Evolutionary conservation across 2,888 invertebrate species (phyloP).

Genomic region (Geophilus truncorum): DNA sequence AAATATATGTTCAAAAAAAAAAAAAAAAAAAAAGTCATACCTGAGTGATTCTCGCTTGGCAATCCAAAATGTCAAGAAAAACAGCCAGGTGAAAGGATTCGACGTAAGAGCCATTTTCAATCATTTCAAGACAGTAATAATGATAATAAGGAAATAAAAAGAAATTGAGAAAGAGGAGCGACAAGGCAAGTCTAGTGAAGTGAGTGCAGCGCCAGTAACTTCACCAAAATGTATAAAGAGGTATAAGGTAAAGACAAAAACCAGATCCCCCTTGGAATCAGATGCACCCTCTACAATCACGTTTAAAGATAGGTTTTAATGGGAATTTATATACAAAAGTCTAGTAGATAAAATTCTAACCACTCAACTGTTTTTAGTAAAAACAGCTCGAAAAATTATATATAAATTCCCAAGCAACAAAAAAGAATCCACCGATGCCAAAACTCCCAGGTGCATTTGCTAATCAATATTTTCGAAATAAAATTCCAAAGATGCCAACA

Average conservation of each 20-base stretch:
- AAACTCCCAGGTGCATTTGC: neutral
- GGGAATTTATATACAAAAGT: neutral
- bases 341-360: neutral
- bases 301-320: neutral
- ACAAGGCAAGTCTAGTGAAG: neutral
- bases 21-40: constrained; percentile 51
- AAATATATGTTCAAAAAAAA: constrained; percentile 23
- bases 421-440: neutral
- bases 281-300: neutral
- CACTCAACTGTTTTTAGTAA: no score
- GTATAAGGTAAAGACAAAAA: constrained; percentile 10
- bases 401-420: neutral
- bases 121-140: neutral
- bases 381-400: neutral
- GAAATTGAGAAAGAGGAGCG: neutral
- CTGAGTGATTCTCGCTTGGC: constrained; percentile 76
- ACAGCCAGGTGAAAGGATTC: constrained; percentile 61
- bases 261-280: neutral
- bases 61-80: constrained; percentile 75
- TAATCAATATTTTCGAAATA: neutral
- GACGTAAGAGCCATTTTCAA: constrained; percentile 59
- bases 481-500: constrained; percentile 12
- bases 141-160: neutral
- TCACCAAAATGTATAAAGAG: neutral
- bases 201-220: neutral